phyloP scores from a whole-genome alignment of 1,140 invertebrate species.

The Berghia stephanieae region DNA sequence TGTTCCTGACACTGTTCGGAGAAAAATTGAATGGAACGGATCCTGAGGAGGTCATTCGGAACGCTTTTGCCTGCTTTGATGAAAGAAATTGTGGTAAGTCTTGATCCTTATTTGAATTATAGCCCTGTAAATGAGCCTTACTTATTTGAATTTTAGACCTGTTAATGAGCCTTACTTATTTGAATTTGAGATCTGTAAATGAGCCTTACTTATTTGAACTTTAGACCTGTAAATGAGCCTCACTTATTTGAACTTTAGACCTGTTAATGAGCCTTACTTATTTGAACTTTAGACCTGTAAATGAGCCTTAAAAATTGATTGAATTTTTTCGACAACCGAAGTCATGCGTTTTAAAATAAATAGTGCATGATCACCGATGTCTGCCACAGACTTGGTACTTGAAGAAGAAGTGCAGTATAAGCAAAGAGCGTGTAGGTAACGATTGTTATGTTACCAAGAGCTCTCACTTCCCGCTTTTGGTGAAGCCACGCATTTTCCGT shows the following conservation, averaged over 20 bases:
- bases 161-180: not conserved
- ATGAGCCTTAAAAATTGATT: too few relatives aligned
- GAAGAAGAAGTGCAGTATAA: too few relatives aligned
- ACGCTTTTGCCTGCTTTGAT: constrained; percentile 74
- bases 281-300: too few relatives aligned
- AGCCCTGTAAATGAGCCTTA: not conserved
- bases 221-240: not conserved
- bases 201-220: not conserved
- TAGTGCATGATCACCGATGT: too few relatives aligned
- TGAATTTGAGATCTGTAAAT: not conserved
- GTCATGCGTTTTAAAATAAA: too few relatives aligned
- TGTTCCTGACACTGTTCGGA: constrained; percentile 74
- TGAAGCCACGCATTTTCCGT: too few relatives aligned
- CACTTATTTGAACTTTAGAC: not conserved
- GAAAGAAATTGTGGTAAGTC: constrained; percentile 67
- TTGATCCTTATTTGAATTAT: not conserved
- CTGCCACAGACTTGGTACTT: too few relatives aligned
- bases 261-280: not conserved
- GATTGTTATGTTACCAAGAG: too few relatives aligned
- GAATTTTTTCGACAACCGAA: too few relatives aligned
- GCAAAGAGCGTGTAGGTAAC: too few relatives aligned
- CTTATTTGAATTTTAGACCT: not conserved
- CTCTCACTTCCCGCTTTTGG: too few relatives aligned
- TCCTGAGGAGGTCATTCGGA: constrained; percentile 73
- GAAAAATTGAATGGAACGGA: constrained; percentile 73